Conservation (phyloP, 2,797 vertebrate genomes). For the Chanos chanos region DNA sequence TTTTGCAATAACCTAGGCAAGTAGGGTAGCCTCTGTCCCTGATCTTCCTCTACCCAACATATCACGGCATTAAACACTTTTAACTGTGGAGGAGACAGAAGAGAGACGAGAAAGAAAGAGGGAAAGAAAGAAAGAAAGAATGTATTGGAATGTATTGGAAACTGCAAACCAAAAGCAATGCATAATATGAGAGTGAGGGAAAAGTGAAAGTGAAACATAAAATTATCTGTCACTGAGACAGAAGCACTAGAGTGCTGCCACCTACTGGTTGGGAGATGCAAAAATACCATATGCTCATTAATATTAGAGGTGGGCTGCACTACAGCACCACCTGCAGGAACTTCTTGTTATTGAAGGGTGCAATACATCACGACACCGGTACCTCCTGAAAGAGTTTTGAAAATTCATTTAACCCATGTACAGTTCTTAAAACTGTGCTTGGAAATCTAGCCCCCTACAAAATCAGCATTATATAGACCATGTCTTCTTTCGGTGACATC, state of each 20-base stretch:
- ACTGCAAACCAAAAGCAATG: neutral
- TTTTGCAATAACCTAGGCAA: slow-evolving; percentile 58
- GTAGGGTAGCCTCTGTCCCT: slow-evolving; percentile 46
- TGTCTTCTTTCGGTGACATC: no score
- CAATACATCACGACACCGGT: no score
- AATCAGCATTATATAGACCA: no score
- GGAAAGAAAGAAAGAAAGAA: neutral
- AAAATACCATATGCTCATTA: neutral
- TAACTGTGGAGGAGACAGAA: slow-evolving; percentile 29
- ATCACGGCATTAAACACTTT: slow-evolving; percentile 67
- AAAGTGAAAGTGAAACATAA: neutral
- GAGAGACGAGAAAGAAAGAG: neutral
- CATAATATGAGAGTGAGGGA: neutral
- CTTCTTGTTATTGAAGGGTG: no score
- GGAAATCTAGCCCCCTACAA: no score
- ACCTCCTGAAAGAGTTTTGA: no score
- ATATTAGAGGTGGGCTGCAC: no score
- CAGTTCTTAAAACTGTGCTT: no score
- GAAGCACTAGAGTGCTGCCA: neutral
- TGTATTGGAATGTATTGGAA: neutral
- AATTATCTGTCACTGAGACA: no score
- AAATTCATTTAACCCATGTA: no score
- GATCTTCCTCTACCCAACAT: slow-evolving; percentile 65
- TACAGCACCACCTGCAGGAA: no score
- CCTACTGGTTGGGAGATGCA: neutral